Base-by-base conservation (phyloP, 2,888 invertebrate genomes). In the Scaptomyza polygonia region DNA sequence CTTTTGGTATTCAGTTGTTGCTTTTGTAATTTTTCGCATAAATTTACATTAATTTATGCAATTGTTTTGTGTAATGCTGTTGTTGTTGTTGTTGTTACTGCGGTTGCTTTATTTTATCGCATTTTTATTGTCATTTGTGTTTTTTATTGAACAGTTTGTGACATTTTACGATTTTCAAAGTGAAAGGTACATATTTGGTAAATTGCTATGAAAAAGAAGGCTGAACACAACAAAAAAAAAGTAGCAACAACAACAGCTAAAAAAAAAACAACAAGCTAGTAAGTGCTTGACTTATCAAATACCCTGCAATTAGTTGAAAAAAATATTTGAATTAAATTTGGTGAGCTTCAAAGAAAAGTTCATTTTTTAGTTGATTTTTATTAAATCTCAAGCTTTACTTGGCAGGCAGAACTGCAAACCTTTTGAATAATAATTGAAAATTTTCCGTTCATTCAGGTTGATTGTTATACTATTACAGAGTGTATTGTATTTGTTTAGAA, bases 91-190 rank as follows among this genome's bases (percentile, higher is more conserved):
- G 16, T 14, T 42, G 40, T 54, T 43, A 36, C 42, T 59, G 59
- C 42, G 51, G 52, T 57, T 45, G 49, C 29, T 29, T 51, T 77
- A 63, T 64, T 78, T 74, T 65, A 79, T 72, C 72, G 67, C 52
- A 52, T 79, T 76, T 76, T 79, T 79, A 76, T 79, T 79, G 75
- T 79, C 79, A 70, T 75, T 75, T 75, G 79, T 62, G 76, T 75
- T 71, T 74, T 72, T 79, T 75, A 75, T 75, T 75, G 79, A 77
- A 81, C 77, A 81, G 69, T 77, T 77, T 77, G 77, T 77, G 77
- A 78, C 77, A 82, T 78, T 78, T 78, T 78, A 82, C 82, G 75
- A 79, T 78, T 82, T 78, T 79, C 83, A 78, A 78, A 78, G 78
- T 78, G 78, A 78, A 78, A 78, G 78, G 78, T 82, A 78, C 78